A percentile compares a stretch with the other conserved stretches of the same genome.
Conservation (phyloP, 35 echinoderm and acorn worm species). For the Acanthaster planci region DNA sequence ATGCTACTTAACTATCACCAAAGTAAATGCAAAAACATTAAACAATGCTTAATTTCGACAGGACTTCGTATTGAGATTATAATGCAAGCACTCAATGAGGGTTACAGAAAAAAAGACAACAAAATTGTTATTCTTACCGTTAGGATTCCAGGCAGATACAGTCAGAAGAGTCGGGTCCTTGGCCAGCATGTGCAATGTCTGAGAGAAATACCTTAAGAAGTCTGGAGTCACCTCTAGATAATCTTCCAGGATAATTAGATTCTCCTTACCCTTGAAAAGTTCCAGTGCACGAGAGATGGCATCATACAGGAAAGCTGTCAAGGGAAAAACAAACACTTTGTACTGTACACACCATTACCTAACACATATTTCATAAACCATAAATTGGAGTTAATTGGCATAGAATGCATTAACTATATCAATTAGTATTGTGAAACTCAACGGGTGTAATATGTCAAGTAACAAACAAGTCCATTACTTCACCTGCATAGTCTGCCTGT, state of each 20-base stretch:
- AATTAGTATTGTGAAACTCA: not conserved
- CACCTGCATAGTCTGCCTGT: conserved; percentile 49
- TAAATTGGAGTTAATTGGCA: not conserved
- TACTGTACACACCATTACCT: not conserved
- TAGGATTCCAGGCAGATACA: conserved; percentile 88
- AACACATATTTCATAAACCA: not conserved
- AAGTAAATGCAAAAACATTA: no score
- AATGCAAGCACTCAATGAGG: no score
- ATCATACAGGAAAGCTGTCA: conserved; percentile 10
- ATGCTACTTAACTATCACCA: no score
- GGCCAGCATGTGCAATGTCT: conserved; percentile 79
- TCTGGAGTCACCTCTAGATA: conserved; percentile 85
- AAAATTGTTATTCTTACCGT: conserved; percentile 72
- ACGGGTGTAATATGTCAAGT: not conserved
- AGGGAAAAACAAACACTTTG: not conserved
- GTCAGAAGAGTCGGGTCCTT: conserved; percentile 66
- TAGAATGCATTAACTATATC: not conserved
- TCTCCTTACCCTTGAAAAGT: conserved; percentile 46
- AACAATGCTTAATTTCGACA: no score
- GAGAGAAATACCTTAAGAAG: conserved; percentile 84
- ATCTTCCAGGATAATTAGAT: conserved; percentile 83
- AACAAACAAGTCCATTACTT: conserved; percentile 32
- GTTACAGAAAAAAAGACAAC: conserved; percentile 6
- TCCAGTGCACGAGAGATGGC: conserved; percentile 48
- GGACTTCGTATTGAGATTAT: no score